Evolutionary conservation across 2,113 vertebrate species (phyloP), one percentile per base, ranked within the genome.

Genomic region (Lethenteron reissneri): DNA sequence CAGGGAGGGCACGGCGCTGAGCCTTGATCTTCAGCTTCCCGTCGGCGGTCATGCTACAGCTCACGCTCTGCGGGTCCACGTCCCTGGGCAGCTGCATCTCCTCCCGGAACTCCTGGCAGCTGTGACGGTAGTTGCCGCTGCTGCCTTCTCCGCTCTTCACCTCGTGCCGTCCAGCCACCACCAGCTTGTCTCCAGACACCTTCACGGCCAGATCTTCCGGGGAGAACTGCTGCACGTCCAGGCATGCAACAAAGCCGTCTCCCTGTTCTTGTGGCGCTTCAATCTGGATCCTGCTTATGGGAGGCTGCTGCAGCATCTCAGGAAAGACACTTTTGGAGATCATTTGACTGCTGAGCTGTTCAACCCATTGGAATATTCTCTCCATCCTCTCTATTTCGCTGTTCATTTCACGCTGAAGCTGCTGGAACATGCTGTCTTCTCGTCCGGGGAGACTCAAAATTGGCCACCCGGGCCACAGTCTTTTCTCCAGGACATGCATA

Each of bases 21-120:
- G 64, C 64, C 64, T 68, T 25, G 64, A 68, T 68, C 64, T 25
- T 68, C 64, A 68, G 25, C 64, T 11, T 68, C 11, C 64, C 64
- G 25, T 68, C 64, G 64, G 8, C 2, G n/a, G 10, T 68, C n/a
- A 68, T 17, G 64, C 64, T 17, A 25, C 64, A 68, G 64, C n/a
- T 68, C 64, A 68, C 64, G n/a, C 25, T 68, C 64, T 68, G 64
- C n/a, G 64, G 64, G 64, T 68, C 11, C 64, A 68, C 64, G 64
- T 68, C 64, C 25, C 64, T 68, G n/a, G 64, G 64, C n/a, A 68
- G 64, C 64, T 68, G n/a, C 64, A 68, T 11, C 25, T 68, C 64
- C 25, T 68, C 64, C 25, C 64, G 8, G 10, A 68, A 68, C 25
- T 68, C 64, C 10, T 68, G 64, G 64, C n/a, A 68, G 64, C 11